Evolutionary conservation across 2,888 invertebrate genomes (phyloP).

Genomic region (Sesia bembeciformis): DNA sequence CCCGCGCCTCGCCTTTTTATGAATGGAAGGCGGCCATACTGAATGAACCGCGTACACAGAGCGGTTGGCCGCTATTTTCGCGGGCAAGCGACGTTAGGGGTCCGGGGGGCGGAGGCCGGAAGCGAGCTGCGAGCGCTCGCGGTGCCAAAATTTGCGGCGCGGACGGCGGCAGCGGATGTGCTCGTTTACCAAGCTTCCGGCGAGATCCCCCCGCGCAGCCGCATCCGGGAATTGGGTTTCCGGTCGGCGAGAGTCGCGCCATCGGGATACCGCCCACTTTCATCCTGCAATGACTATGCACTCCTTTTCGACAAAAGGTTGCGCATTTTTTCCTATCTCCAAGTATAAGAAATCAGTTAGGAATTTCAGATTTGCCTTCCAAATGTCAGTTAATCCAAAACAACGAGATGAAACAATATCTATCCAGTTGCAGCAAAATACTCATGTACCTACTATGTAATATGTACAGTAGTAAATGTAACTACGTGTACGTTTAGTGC

Average conservation of each 20-base stretch:
- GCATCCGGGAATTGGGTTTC: constrained; percentile 74
- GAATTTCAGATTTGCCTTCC: too few relatives aligned
- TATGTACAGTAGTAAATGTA: too few relatives aligned
- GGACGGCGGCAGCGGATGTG: constrained; percentile 72
- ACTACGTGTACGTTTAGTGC: too few relatives aligned
- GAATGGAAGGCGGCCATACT: constrained; percentile 83
- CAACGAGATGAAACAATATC: not conserved
- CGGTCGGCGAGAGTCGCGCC: constrained; percentile 65
- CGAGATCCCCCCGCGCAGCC: constrained; percentile 69
- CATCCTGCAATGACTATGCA: constrained; percentile 41
- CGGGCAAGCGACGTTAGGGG: constrained; percentile 60
- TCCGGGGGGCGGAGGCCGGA: constrained; percentile 67
- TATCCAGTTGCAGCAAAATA: not conserved
- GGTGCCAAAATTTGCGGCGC: constrained; percentile 74
- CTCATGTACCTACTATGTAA: too few relatives aligned
- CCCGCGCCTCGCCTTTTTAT: constrained; percentile 78
- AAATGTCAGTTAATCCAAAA: not conserved
- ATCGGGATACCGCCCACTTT: constrained; percentile 65
- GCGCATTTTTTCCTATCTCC: not conserved
- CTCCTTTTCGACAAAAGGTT: constrained; percentile 6
- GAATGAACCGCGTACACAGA: constrained; percentile 79
- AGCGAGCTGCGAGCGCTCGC: constrained; percentile 68
- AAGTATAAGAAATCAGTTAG: too few relatives aligned
- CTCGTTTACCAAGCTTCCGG: constrained; percentile 73
- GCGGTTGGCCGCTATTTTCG: constrained; percentile 73